Percentiles rank a stretch among this genome's conserved stretches.
phyloP scores from a whole-genome alignment of 2,888 invertebrate species.

The Eupithecia pulchellata region DNA sequence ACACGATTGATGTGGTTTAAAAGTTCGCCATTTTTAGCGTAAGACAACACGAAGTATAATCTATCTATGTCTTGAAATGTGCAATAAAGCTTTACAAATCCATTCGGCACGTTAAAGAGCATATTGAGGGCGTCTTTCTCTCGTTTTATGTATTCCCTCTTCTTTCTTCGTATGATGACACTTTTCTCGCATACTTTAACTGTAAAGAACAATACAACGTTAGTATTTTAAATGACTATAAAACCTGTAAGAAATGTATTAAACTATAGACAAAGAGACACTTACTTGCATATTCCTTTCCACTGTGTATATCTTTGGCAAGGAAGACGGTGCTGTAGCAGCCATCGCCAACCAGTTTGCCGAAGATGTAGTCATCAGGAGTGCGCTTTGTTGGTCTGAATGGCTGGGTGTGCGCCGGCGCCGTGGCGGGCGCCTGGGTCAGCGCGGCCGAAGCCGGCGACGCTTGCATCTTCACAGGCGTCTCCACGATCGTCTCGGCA shows the following conservation, averaged over 20 bases:
- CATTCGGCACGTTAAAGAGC: conserved; percentile 91
- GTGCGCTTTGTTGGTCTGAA: conserved; percentile 87
- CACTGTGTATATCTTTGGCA: conserved; percentile 95
- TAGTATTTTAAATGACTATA: conserved; percentile 5
- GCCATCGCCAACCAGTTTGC: conserved; percentile 98
- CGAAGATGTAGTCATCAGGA: conserved; percentile 96
- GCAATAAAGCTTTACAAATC: conserved; percentile 97
- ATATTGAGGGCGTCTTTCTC: conserved; percentile 97
- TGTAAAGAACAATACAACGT: conserved; percentile 73
- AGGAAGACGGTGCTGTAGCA: conserved; percentile 98
- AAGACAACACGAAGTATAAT: conserved; percentile 97
- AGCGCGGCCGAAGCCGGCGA: conserved; percentile 76
- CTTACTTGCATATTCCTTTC: conserved; percentile 97
- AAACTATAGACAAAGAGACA: conserved; percentile 50
- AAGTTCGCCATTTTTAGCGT: conserved; percentile 97
- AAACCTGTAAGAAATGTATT: neutral
- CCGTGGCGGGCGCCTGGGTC: conserved; percentile 69
- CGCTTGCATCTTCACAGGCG: conserved; percentile 82
- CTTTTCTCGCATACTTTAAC: conserved; percentile 99
- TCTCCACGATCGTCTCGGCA: conserved; percentile 80
- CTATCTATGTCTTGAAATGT: conserved; percentile 98
- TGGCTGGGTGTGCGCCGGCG: conserved; percentile 74
- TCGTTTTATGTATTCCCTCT: conserved; percentile 95
- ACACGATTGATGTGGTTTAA: conserved; percentile 95
- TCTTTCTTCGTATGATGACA: conserved; percentile 96